phyloP scores from a whole-genome alignment of 2,113 vertebrate species.

The Eclectus roratus region DNA sequence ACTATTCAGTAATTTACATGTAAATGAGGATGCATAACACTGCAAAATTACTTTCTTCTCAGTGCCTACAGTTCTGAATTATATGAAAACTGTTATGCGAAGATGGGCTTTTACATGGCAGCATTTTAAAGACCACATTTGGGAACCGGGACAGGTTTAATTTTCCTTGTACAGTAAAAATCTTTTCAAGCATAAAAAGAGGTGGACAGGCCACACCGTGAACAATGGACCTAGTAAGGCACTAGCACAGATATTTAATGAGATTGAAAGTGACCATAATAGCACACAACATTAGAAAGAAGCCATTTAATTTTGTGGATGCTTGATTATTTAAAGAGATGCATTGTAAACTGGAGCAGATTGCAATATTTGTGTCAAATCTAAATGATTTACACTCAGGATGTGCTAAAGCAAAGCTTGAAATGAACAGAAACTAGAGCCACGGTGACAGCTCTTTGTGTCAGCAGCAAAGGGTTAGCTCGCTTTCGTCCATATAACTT shows the following conservation, averaged over 20 bases:
- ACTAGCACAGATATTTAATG: background rate
- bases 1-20: constrained; percentile 21
- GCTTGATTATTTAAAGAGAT: background rate
- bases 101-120: background rate
- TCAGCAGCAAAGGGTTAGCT: background rate
- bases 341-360: background rate
- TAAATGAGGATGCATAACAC: constrained; percentile 28
- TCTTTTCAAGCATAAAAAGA: constrained; percentile 20
- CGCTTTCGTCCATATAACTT: background rate
- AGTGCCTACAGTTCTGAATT: background rate
- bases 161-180: background rate
- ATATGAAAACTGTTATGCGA: background rate
- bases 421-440: background rate
- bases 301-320: background rate
- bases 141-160: background rate
- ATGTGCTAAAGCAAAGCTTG: background rate
- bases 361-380: background rate
- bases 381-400: background rate
- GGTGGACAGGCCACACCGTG: background rate
- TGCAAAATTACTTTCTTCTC: background rate
- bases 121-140: background rate
- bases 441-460: background rate
- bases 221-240: background rate
- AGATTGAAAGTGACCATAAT: background rate
- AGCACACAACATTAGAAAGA: background rate